phyloP scores from a whole-genome alignment of 2,888 invertebrate genomes.

The Abrostola tripartita region DNA sequence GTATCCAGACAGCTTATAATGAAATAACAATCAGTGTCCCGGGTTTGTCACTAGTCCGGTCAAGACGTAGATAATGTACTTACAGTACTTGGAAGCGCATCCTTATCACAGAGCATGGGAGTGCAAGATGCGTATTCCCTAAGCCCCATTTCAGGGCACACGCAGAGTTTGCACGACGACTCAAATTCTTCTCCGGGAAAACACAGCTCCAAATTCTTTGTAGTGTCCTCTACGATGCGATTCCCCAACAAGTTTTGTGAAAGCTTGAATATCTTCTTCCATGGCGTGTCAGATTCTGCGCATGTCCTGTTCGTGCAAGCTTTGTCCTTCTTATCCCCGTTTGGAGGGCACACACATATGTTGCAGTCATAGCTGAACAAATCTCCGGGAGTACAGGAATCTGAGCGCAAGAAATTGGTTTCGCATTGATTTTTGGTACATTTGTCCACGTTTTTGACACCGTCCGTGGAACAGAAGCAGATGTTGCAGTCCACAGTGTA shows the following conservation, averaged over 20 bases:
- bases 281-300: constrained; percentile 61
- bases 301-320: constrained; percentile 77
- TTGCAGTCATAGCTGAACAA: constrained; percentile 81
- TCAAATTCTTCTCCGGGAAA: constrained; percentile 82
- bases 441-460: constrained; percentile 77
- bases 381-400: constrained; percentile 72
- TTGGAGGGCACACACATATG: constrained; percentile 81
- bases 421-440: constrained; percentile 84
- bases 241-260: constrained; percentile 67
- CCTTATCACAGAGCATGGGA: constrained; percentile 62
- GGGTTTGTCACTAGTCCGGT: constrained; percentile 5
- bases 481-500: constrained; percentile 82
- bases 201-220: constrained; percentile 73
- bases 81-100: background rate
- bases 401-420: constrained; percentile 71
- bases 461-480: constrained; percentile 77
- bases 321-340: constrained; percentile 72
- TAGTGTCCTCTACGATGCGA: constrained; percentile 55
- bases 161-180: constrained; percentile 78
- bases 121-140: constrained; percentile 76
- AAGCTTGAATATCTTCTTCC: constrained; percentile 73
- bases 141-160: constrained; percentile 81
- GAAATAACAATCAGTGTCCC: constrained; percentile 1
- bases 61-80: constrained; percentile 32
- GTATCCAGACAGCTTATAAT: background rate